Conservation (phyloP, 2,888 invertebrate genomes). For the Andricus quercusramuli region DNA sequence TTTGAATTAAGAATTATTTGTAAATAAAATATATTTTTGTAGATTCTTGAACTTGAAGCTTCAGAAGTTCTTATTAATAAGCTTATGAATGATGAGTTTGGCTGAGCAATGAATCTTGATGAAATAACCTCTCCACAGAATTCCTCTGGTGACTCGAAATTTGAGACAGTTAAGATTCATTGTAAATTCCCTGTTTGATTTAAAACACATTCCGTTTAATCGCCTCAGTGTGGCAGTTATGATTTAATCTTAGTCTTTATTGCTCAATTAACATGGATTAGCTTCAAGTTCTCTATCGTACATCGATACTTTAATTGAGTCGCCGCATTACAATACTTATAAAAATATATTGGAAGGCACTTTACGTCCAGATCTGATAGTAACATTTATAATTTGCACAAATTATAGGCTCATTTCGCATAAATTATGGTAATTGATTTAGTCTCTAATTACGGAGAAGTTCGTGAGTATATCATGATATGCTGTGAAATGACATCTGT, state of each 20-base stretch:
- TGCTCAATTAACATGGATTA: conserved; percentile 9
- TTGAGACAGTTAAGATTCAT: not conserved
- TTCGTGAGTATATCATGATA: not conserved
- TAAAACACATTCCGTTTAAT: not conserved
- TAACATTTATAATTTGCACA: conserved; percentile 28
- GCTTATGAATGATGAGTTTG: too few relatives aligned
- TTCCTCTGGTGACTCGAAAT: not conserved
- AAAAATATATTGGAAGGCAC: conserved; percentile 30
- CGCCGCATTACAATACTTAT: not conserved
- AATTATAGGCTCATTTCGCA: conserved; percentile 27
- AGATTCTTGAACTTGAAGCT: too few relatives aligned
- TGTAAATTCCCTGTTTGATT: not conserved
- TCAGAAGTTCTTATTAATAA: too few relatives aligned
- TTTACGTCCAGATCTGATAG: conserved; percentile 8
- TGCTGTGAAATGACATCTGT: not conserved
- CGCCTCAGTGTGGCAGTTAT: not conserved
- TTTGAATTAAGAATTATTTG: too few relatives aligned
- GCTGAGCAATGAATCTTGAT: not conserved
- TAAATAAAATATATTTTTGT: too few relatives aligned
- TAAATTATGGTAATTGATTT: conserved; percentile 14
- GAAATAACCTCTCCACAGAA: not conserved
- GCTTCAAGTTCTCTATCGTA: not conserved
- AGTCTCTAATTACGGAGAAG: conserved; percentile 4
- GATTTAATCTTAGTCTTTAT: not conserved
- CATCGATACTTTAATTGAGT: conserved; percentile 25